Base-by-base conservation (phyloP, 1,140 invertebrate species). In the Cydia splendana region DNA sequence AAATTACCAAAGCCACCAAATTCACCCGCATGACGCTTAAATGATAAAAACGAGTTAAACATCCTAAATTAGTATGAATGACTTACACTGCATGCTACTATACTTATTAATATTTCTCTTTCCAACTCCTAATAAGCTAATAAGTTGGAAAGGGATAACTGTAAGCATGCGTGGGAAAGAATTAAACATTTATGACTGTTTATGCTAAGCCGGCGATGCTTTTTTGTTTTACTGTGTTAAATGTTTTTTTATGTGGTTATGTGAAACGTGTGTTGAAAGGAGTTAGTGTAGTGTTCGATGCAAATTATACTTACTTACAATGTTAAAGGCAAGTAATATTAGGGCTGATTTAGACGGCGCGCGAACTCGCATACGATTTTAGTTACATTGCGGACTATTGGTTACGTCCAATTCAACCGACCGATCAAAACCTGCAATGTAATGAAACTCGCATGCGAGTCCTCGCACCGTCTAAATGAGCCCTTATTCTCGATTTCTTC, bases 51-150 rank as follows among this genome's bases (percentile, higher is more conserved):
- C 67, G 67, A 71, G 67, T 71, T 71, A 38, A 71, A 71, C 67
- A 71, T 71, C 67, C 67, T 71, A 71, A 71, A 71, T 71, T 71
- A 71, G 67, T 71, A 71, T 71, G 67, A 71, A 71, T 71, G 67
- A 42, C 67, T 69, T 69, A 69, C 65, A 65, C 62, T 65, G 62
- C 62, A 34, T 71, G 67, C 34, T 71, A 71, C 65, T 38, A 71
- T 71, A 45, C 67, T 71, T 71, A 71, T 71, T 45, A 38, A 20
- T 45, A 2, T 30, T 4, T 71, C 67, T 38, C n/a, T 71, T 24
- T 71, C 67, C n/a, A 1, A 38, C 38, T 71, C n/a, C 6, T 18
- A 10, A 18, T 38, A 18, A 42, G 30, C n/a, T 71, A 0, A 30
- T 42, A 38, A 38, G 67, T 18, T 5, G 3, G 67, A 38, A 10